phyloP scores from a whole-genome alignment of 2,797 vertebrate genomes.

The Zonotrichia albicollis region DNA sequence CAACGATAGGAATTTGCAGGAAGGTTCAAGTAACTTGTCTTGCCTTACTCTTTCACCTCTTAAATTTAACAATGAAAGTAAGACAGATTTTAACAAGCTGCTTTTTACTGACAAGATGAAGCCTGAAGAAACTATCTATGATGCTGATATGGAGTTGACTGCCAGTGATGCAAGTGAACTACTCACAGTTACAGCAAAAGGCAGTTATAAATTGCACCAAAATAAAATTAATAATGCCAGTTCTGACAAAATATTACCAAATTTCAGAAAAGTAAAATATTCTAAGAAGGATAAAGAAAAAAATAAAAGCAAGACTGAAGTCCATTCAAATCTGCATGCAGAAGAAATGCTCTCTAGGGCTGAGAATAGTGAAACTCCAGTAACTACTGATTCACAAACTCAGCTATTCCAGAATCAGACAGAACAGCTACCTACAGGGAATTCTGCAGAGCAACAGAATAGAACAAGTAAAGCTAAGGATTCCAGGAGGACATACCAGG shows the following conservation, averaged over 20 bases:
- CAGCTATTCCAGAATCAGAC: neutral
- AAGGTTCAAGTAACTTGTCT: neutral
- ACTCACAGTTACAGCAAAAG: slow-evolving; percentile 61
- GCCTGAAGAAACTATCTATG: slow-evolving; percentile 72
- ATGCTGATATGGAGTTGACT: slow-evolving; percentile 77
- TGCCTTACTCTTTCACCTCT: neutral
- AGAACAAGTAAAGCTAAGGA: neutral
- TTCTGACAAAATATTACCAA: slow-evolving; percentile 25
- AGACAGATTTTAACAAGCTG: neutral
- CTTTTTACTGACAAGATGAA: slow-evolving; percentile 20
- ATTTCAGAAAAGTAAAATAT: slow-evolving; percentile 73
- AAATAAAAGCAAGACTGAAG: slow-evolving; percentile 42
- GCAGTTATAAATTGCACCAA: slow-evolving; percentile 14
- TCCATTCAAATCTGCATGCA: neutral
- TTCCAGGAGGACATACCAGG: neutral
- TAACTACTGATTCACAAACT: neutral
- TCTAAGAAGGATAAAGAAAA: slow-evolving; percentile 60
- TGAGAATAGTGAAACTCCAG: neutral
- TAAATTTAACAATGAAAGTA: neutral
- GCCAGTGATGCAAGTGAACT: slow-evolving; percentile 68
- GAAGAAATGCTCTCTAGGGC: neutral
- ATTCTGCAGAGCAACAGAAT: neutral
- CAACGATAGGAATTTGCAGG: neutral
- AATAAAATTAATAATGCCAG: slow-evolving; percentile 34
- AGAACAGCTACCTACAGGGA: slow-evolving; percentile 4